Evolutionary conservation across 2,797 vertebrate species (phyloP), one percentile per base, ranked within the genome.

Genomic region (Sebastes hubbsi): DNA sequence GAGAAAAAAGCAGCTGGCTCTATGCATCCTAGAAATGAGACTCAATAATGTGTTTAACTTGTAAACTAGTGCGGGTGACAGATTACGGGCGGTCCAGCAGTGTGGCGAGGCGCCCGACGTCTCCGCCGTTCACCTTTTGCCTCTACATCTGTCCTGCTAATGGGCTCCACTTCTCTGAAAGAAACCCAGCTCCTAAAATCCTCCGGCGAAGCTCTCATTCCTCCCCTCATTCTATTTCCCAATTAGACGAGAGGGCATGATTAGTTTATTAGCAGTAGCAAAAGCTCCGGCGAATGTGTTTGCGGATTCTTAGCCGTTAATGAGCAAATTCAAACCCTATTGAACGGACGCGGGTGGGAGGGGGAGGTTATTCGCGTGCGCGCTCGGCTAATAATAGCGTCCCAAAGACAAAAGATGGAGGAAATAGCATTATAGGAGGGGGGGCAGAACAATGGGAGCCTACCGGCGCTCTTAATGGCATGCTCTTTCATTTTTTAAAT

Each of bases 341-440:
- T 95, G 95, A 95, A 95, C 73, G 93, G 89, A 91, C 89, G 84
- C 72, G 30, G 75, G 69, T 2, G 79, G 87, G 89, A 66, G 84
- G 87, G 74, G 81, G 80, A 36, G 82, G 85, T 80, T 86, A 91
- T 90, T 93, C 85, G 81, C 89, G 86, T 91, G 92, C 90, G 79
- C 88, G 83, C 89, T 91, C 72, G 78, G 92, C 95, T 96, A 96
- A 96, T 96, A 96, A 96, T 96, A 96, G 95, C 92, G 78, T 96
- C 94, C 91, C 90, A 94, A 96, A 96, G 95, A 96, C 96, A 96
- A 96, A 96, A 96, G 95, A 96, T 96, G 93, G 95, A 96, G 96
- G 96, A 96, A 96, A 96, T 95, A 91, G 94, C 94, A 95, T 96
- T 96, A 96, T 94, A 94, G 92, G 74, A 88, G 64, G 82, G 85